Percentiles rank a stretch among this genome's conserved stretches.
Conservation (phyloP, 2,113 vertebrate species). For the Rhinolophus sinicus region DNA sequence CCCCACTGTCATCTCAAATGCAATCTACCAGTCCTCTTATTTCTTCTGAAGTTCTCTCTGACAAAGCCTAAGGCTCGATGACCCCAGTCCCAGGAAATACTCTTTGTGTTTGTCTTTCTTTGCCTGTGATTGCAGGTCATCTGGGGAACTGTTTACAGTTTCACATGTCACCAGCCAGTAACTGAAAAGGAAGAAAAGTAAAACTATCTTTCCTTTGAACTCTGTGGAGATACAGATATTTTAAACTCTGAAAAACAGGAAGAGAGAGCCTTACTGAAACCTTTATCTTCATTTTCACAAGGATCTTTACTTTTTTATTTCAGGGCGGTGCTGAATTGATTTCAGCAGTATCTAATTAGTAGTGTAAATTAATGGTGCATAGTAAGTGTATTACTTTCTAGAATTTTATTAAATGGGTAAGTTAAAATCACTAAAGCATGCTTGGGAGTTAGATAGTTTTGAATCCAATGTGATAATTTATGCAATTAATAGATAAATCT, state of each 20-base stretch:
- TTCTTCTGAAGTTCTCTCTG: slow-evolving; percentile 55
- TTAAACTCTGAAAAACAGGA: slow-evolving; percentile 30
- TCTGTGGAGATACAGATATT: neutral
- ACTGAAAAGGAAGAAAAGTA: slow-evolving; percentile 48
- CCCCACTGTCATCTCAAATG: slow-evolving; percentile 45
- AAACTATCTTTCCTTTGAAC: slow-evolving; percentile 47
- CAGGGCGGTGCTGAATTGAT: neutral
- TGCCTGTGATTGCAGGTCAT: slow-evolving; percentile 39
- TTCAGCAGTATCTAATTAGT: neutral
- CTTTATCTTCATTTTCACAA: neutral
- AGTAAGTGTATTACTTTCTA: neutral
- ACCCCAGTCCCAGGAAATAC: slow-evolving; percentile 24
- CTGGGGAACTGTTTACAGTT: slow-evolving; percentile 56
- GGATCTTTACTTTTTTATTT: slow-evolving; percentile 41
- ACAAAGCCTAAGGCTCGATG: slow-evolving; percentile 43
- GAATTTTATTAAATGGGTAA: slow-evolving; percentile 44
- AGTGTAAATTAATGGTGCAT: slow-evolving; percentile 41
- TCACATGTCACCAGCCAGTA: neutral
- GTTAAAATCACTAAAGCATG: slow-evolving; percentile 20
- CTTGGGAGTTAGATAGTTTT: slow-evolving; percentile 47
- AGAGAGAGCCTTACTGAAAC: neutral
- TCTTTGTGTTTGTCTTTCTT: slow-evolving; percentile 67
- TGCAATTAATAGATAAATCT: slow-evolving; percentile 58
- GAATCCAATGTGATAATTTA: slow-evolving; percentile 47
- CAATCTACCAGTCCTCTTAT: neutral